Conservation (phyloP, 2,113 vertebrate genomes). For the Austrofundulus limnaeus region DNA sequence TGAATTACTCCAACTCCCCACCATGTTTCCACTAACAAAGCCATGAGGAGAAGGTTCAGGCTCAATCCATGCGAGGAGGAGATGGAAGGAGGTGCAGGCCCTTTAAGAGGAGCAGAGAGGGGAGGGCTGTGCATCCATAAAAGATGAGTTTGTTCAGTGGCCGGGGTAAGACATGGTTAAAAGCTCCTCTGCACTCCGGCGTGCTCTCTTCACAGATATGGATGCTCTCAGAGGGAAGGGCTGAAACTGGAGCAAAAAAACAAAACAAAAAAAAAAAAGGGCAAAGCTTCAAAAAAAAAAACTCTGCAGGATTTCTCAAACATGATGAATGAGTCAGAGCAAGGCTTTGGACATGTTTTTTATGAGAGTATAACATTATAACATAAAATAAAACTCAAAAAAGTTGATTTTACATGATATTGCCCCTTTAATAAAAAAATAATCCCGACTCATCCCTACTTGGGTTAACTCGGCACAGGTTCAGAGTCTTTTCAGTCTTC, state of each 20-base stretch:
- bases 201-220: slow-evolving; percentile 50
- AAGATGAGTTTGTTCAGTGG: slow-evolving; percentile 71
- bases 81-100: slow-evolving; percentile 40
- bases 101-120: slow-evolving; percentile 70
- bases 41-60: slow-evolving; percentile 18
- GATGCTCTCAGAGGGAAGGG: slow-evolving; percentile 25
- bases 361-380: too few relatives aligned
- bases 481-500: too few relatives aligned
- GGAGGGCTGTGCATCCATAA: slow-evolving; percentile 65
- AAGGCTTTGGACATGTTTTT: too few relatives aligned
- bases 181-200: slow-evolving; percentile 61
- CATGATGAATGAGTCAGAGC: too few relatives aligned
- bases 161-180: slow-evolving; percentile 52
- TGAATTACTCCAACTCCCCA: too few relatives aligned
- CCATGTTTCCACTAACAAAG: slow-evolving; percentile 20
- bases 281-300: slow-evolving; percentile 16
- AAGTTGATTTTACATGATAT: too few relatives aligned
- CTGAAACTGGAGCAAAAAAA: slow-evolving; percentile 29
- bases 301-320: too few relatives aligned
- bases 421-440: too few relatives aligned
- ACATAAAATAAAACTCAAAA: too few relatives aligned
- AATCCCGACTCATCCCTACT: too few relatives aligned
- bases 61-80: slow-evolving; percentile 23
- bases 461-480: too few relatives aligned
- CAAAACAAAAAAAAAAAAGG: slow-evolving; percentile 16